Evolutionary conservation across 1,140 invertebrate genomes (phyloP), one percentile per base, ranked within the genome.

Genomic region (Drosophila simulans): DNA sequence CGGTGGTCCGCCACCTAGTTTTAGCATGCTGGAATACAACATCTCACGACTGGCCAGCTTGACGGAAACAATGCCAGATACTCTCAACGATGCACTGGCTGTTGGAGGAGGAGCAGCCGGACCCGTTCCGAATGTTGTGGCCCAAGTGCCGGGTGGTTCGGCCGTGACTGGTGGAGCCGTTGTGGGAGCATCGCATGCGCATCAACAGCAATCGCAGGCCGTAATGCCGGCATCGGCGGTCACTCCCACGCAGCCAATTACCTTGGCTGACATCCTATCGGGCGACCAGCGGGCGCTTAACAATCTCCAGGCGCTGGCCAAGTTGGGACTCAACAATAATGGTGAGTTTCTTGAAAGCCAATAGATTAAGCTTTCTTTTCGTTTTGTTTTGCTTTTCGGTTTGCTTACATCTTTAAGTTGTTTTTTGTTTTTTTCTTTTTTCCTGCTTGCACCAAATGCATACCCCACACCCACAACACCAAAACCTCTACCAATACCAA

Each of bases 241-340:
- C 0, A 77, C 85, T 0, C 63, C 94, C 72, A 91, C 93, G 5
- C 90, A 92, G 51, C 82, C 93, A 0, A 96, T 97, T 64, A 96
- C 94, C 60, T 89, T 97, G 62, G 95, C 95, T 10, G 96, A 97
- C 84, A 93, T 97, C 56, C 94, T 97, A 35, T 94, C 94, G 58
- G 96, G 96, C 31, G 96, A 97, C 89, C 95, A 95, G 90, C 96
- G 96, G 92, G 95, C 96, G 39, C 94, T 96, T 69, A 97, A 97
- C 90, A 98, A 98, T 93, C 93, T 98, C 55, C 96, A 97, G 90
- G 97, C 96, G 15, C 94, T 98, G 55, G 97, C 97, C 51, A 98
- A 98, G 93, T 93, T 98, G 39, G 97, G 96, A 80, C 93, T 95
- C 43, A 95, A 95, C 48, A 94, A 93, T 91, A 94, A 95, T 92